phyloP scores from a whole-genome alignment of 2,797 vertebrate species.

The Oryzias sinensis region DNA sequence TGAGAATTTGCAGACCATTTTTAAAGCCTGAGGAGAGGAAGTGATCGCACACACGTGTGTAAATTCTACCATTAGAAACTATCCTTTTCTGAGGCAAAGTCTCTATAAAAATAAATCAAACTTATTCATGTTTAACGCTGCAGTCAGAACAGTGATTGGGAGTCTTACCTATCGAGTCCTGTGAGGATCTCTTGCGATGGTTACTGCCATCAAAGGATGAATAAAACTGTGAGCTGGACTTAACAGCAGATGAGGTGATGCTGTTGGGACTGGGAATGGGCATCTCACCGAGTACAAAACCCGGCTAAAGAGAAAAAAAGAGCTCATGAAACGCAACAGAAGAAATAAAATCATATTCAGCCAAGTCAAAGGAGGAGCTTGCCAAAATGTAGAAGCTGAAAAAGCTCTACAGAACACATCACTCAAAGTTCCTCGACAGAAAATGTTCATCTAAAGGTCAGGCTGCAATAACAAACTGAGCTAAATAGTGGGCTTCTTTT shows the following conservation, averaged over 20 bases:
- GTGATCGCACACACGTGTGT: slow-evolving; percentile 17
- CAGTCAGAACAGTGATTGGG: background rate
- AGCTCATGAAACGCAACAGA: slow-evolving; percentile 1
- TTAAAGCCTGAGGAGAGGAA: slow-evolving; percentile 42
- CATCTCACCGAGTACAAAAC: slow-evolving; percentile 87
- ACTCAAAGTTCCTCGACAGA: too few species aligned
- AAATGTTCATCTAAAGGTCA: too few species aligned
- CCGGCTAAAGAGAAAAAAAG: slow-evolving; percentile 61
- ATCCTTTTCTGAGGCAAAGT: slow-evolving; percentile 10
- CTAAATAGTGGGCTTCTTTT: background rate
- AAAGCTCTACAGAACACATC: too few species aligned
- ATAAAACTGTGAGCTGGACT: slow-evolving; percentile 87
- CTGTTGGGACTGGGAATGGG: slow-evolving; percentile 84
- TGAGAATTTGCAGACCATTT: slow-evolving; percentile 33
- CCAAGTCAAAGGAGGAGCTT: background rate
- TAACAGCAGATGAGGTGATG: slow-evolving; percentile 85
- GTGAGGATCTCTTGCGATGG: slow-evolving; percentile 83
- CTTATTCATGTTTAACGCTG: background rate
- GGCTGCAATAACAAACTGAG: background rate
- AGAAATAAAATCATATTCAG: slow-evolving; percentile 3
- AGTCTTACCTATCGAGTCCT: slow-evolving; percentile 84
- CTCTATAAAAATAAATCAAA: background rate
- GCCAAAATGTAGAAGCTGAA: too few species aligned
- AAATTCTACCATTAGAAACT: slow-evolving; percentile 32
- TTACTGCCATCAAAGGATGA: slow-evolving; percentile 74